Evolutionary conservation across 2,888 invertebrate genomes (phyloP), one percentile per base, ranked within the genome.

Genomic region (Ormyrus thymus): DNA sequence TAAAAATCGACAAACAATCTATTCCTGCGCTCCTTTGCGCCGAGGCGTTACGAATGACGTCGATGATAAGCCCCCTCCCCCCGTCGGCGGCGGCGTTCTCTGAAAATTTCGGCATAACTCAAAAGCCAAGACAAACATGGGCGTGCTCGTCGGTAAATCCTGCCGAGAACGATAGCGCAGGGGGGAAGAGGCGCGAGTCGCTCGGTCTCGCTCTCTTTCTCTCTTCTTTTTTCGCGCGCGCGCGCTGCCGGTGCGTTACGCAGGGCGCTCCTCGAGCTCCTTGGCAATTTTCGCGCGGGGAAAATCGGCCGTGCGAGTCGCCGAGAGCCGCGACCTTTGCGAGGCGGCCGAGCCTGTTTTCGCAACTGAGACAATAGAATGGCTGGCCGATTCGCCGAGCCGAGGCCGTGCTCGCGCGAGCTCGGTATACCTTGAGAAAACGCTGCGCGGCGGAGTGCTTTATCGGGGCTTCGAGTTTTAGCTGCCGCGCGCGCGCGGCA

Each of bases 121-220:
- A 89, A 89, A 89, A 87, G 88, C 87, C 84, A 89, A 87, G 87
- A 86, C 87, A 89, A 89, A 89, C 86, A 89, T 88, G 86, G 89
- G 89, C 88, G 89, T 87, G 89, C 86, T 87, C 85, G 80, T 86
- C 86, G 86, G 86, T 86, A 86, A 88, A 87, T 87, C 86, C 86
- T 85, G 86, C 13, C 29, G 29, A 3, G 29, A 29, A 29, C 29
- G 29, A 29, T 29, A 29, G 29, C 29, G 4, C 4, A 4, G 29
- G 29, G 29, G 29, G 1, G 1, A 85, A 82, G 83, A 85, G 82
- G 82, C 78, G 13, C 55, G 56, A 6, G 6, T 15, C 13, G 9
- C 15, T 11, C 50, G n/a, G 61, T 58, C 48, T 51, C 51, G 48
- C 29, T 29, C 29, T 29, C 29, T 29, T 2, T 1, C 29, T 29